These are phyloP conservation scores for Scaptomyza caliginosa DNA, from an alignment of 2,888 invertebrate genomes.

Conservation along the genomic window DNA sequence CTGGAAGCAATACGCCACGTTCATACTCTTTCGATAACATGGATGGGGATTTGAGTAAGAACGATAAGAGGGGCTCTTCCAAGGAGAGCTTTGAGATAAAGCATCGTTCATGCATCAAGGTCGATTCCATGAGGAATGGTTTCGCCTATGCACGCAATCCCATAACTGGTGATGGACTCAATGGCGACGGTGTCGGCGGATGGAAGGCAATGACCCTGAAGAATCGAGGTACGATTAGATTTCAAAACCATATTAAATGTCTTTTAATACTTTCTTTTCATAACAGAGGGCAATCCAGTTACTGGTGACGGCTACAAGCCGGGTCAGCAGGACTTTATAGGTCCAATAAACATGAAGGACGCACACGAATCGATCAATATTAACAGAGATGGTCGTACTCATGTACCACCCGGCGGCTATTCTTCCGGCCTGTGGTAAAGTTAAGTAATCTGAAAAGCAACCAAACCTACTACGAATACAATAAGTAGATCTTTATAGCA, in stretches of 20 bases:
- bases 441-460: not conserved
- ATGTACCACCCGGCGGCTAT: conserved; percentile 15
- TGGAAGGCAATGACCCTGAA: conserved; percentile 42
- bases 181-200: conserved; percentile 51
- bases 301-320: conserved; percentile 24
- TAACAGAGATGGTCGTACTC: not conserved
- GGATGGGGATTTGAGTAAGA: not conserved
- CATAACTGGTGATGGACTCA: conserved; percentile 53
- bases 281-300: conserved; percentile 14
- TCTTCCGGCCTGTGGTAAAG: conserved; percentile 25
- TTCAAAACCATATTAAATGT: no score
- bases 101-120: conserved; percentile 23
- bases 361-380: not conserved
- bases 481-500: no score
- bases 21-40: conserved; percentile 53
- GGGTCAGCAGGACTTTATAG: conserved; percentile 3
- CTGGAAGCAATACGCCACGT: conserved; percentile 50
- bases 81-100: conserved; percentile 15
- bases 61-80: conserved; percentile 19
- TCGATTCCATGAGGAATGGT: conserved; percentile 5
- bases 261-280: not conserved
- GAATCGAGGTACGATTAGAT: conserved; percentile 52
- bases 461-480: no score
- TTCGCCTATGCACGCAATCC: conserved; percentile 43
- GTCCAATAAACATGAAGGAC: not conserved